These are phyloP conservation scores for Dynastes maya DNA, from an alignment of 2,888 invertebrate genomes.

Conservation along the genomic window DNA sequence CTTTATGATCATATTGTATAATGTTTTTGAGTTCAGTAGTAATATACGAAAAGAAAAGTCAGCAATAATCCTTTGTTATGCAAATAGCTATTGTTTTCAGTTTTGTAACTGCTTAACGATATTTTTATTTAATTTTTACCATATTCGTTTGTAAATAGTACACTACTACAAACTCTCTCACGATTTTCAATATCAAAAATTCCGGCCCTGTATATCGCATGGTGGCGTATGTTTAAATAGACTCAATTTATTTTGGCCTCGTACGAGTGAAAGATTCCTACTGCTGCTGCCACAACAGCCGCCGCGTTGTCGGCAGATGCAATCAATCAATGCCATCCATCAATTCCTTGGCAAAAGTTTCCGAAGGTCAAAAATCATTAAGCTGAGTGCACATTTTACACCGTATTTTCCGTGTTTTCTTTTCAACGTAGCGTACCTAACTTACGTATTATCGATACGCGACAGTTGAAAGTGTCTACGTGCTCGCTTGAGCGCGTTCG, in stretches of 20 bases:
- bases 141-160: too few relatives aligned
- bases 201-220: too few relatives aligned
- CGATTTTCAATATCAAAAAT: too few relatives aligned
- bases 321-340: slow-evolving; percentile 30
- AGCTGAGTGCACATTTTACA: slow-evolving; percentile 6
- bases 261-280: neutral
- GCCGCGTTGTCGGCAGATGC: neutral
- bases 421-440: neutral
- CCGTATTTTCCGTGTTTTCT: neutral
- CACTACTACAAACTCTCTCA: neutral
- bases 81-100: too few relatives aligned
- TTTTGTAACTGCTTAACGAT: too few relatives aligned
- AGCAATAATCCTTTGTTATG: too few relatives aligned
- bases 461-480: neutral
- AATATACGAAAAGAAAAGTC: too few relatives aligned
- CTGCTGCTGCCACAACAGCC: too few relatives aligned
- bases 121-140: too few relatives aligned
- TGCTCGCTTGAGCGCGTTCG: too few relatives aligned
- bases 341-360: slow-evolving; percentile 30
- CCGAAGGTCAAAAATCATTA: slow-evolving; percentile 26
- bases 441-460: neutral
- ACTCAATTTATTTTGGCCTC: neutral
- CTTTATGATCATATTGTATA: too few relatives aligned
- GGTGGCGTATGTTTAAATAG: slow-evolving; percentile 4
- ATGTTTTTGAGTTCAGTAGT: too few relatives aligned